Evolutionary conservation across 2,888 invertebrate species (phyloP).

Genomic region (Coenonympha arcania): DNA sequence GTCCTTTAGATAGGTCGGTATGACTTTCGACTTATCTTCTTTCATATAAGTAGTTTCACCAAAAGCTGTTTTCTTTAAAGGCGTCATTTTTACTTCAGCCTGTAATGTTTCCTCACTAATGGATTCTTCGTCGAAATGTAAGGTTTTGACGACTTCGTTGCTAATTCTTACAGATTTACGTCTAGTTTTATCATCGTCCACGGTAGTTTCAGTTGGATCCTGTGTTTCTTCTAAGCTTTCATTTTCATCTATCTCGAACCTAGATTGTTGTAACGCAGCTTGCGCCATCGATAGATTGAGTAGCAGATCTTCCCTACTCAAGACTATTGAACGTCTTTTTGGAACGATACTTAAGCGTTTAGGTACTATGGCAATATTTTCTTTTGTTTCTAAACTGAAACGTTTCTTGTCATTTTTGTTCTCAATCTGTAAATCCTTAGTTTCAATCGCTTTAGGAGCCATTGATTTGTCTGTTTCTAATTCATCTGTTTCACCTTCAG

Average conservation of each 20-base stretch:
- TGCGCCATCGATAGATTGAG: conserved; percentile 54
- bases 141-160: conserved; percentile 53
- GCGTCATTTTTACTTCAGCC: conserved; percentile 32
- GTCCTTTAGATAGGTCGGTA: conserved; percentile 50
- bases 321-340: conserved; percentile 40
- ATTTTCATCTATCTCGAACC: conserved; percentile 39
- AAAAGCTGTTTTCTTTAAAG: conserved; percentile 49
- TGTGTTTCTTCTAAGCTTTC: conserved; percentile 34
- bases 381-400: no score
- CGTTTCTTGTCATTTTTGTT: conserved; percentile 29
- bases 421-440: conserved; percentile 8
- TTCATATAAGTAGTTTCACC: conserved; percentile 44
- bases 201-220: conserved; percentile 22
- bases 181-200: conserved; percentile 18
- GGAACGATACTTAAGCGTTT: conserved; percentile 40
- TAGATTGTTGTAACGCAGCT: conserved; percentile 44
- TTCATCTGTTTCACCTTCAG: conserved; percentile 34
- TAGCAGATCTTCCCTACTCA: conserved; percentile 50
- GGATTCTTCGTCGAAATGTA: conserved; percentile 57
- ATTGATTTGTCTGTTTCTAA: conserved; percentile 18
- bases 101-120: conserved; percentile 33
- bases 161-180: conserved; percentile 36
- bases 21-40: conserved; percentile 47
- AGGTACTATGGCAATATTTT: no score
- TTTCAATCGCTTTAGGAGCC: background rate